phyloP scores from a whole-genome alignment of 2,888 invertebrate species.

The Empis livida region DNA sequence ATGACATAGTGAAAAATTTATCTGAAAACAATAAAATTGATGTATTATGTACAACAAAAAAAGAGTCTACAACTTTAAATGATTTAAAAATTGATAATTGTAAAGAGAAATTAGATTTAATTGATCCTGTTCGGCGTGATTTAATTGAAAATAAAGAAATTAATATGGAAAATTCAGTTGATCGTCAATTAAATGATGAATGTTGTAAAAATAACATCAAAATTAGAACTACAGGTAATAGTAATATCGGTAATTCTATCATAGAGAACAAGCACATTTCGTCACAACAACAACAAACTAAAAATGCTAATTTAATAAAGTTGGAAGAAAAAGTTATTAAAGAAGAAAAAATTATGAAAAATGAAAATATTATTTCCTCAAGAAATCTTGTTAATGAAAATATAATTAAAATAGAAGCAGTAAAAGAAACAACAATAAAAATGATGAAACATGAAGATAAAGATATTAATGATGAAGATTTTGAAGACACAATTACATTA shows the following conservation, averaged over 20 bases:
- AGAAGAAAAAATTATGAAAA: background rate
- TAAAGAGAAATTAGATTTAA: background rate
- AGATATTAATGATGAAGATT: background rate
- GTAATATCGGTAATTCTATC: no score
- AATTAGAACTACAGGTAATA: background rate
- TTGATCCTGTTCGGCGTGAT: constrained; percentile 8
- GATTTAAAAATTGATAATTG: constrained; percentile 11
- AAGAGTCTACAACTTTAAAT: constrained; percentile 7
- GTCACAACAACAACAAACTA: background rate
- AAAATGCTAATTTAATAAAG: background rate
- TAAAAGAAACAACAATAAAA: constrained; percentile 5
- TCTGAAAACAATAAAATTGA: constrained; percentile 19
- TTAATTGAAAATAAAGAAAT: constrained; percentile 13
- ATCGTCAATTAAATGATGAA: constrained; percentile 9
- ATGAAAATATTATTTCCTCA: background rate
- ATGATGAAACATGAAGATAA: constrained; percentile 3
- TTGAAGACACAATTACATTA: no score
- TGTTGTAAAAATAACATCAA: constrained; percentile 12
- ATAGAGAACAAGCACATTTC: background rate
- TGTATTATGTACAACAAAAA: constrained; percentile 8
- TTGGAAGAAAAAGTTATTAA: background rate
- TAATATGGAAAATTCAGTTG: constrained; percentile 11
- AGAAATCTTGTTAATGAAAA: background rate
- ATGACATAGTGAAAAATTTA: constrained; percentile 9
- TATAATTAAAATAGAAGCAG: constrained; percentile 1